Conservation (phyloP, 2,113 vertebrate genomes). For the cattle (Bos taurus) region ARS-UCD2.0 NC_037328.1:84185501-84186000, state of each 20-base stretch:
- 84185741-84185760: neutral
- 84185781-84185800: neutral
- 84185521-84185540: constrained; percentile 83
- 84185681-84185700: constrained; percentile 90
- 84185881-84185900: neutral
- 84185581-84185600: constrained; percentile 96
- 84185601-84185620: constrained; percentile 95
- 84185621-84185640: constrained; percentile 90
- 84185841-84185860: neutral
- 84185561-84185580: constrained; percentile 88
- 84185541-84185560: constrained; percentile 83
- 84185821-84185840: neutral
- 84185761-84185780: neutral
- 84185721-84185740: constrained; percentile 92
- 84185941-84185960: neutral
- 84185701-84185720: constrained; percentile 92
- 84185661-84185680: constrained; percentile 92
- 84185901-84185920: neutral
- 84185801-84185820: neutral
- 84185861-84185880: neutral
- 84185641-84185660: constrained; percentile 89
- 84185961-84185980: neutral
- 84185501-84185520: constrained; percentile 97
- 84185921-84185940: constrained; percentile 8
- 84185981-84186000: neutral